Base-by-base conservation (phyloP, 2,113 vertebrate genomes). In the Ctenodactylus gundi region DNA sequence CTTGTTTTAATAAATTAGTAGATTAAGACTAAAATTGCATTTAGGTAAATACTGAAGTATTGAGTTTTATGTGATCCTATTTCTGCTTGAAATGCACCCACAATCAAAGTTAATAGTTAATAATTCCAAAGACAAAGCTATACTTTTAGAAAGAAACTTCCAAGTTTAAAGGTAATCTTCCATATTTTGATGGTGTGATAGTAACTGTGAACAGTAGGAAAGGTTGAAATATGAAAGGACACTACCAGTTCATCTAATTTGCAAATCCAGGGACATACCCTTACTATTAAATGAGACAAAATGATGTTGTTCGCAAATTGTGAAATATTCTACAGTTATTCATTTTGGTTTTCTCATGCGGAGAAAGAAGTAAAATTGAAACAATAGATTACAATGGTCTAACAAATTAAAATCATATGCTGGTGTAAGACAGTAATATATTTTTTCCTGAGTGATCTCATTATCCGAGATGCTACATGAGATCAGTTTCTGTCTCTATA, bases 371-470 rank as follows among this genome's bases (percentile, higher is more conserved):
- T 78, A 70, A 90, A 76, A 85, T 72, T 14, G 55, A 75, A 68
- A 84, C 68, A 73, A 84, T 62, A 67, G 75, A 64, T 31, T 51
- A 78, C 18, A 89, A 82, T 82, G 70, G 29, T 77, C 91, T 83
- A 95, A 88, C 76, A 93, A 92, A 65, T 27, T 20, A 7, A 82
- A 39, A 90, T 46, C 44, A 73, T 62, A 9, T 77, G 41, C 23
- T 49, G 65, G 58, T 51, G 12, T 83, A 27, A 94, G 91, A 77
- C 62, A 83, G n/a, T n/a, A n/a, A 83, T 94, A 49, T 86, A 51
- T 7, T 75, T 94, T 90, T 91, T 92, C 82, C 20, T 89, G 92
- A 96, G 91, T 77, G 90, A 95, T 60, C 49, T 97, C 41, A 58
- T 62, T 62, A 93, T 55, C 58, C 93, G 85, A 46, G 73, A 97